A percentile compares a stretch with the other conserved stretches of the same genome.
phyloP scores from a whole-genome alignment of 2,797 vertebrate genomes.

The Falco concolor region DNA sequence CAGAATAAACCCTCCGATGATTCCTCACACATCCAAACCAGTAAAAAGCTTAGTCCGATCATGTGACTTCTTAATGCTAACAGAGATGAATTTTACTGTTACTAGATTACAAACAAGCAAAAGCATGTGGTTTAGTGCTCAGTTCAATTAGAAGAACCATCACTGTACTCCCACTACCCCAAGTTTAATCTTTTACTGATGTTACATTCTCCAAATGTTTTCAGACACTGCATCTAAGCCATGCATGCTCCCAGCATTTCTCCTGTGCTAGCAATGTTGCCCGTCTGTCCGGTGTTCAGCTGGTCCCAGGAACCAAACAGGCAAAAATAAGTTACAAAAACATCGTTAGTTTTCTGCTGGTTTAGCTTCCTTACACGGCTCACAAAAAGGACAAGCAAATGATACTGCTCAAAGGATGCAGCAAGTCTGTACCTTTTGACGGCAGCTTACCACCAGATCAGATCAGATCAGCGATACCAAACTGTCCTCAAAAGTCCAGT shows the following conservation, averaged over 20 bases:
- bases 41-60: background rate
- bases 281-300: background rate
- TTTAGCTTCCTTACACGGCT: background rate
- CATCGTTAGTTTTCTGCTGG: background rate
- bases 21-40: background rate
- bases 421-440: background rate
- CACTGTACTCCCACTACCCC: rapidly evolving
- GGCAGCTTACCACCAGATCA: background rate
- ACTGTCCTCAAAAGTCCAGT: background rate
- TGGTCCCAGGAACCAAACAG: background rate
- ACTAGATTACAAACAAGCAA: background rate
- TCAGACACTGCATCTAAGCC: background rate
- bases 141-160: background rate
- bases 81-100: background rate
- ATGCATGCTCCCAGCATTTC: background rate
- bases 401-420: background rate
- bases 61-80: background rate
- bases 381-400: background rate
- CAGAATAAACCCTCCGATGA: background rate
- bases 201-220: background rate
- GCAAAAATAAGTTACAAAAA: background rate
- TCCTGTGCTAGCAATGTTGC: background rate
- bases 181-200: background rate
- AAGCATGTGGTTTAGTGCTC: background rate
- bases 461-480: background rate